Conservation (phyloP, 2,113 vertebrate genomes). For the Lycaon pictus region DNA sequence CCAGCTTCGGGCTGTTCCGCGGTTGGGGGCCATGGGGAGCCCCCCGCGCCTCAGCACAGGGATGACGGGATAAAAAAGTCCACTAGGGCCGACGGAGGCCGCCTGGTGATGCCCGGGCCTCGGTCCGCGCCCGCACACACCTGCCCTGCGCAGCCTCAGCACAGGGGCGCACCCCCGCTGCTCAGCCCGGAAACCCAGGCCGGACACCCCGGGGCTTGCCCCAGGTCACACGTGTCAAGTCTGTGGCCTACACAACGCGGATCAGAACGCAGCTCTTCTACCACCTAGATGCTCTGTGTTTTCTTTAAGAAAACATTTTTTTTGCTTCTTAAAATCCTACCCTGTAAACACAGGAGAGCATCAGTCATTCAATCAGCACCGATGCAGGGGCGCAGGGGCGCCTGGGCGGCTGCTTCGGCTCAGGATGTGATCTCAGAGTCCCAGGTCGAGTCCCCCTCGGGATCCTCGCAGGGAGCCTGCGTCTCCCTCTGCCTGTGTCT, state of each 20-base stretch:
- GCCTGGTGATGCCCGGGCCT: accelerated
- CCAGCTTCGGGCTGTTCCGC: neutral
- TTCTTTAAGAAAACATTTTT: neutral
- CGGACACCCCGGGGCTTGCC: neutral
- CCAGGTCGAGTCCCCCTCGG: no score
- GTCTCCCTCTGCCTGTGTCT: no score
- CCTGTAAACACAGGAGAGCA: neutral
- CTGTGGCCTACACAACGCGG: neutral
- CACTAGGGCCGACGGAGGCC: neutral
- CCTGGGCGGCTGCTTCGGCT: no score
- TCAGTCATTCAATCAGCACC: neutral
- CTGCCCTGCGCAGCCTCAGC: accelerated
- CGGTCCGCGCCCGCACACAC: accelerated
- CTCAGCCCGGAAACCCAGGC: neutral
- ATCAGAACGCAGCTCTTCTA: neutral
- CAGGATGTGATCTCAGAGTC: no score
- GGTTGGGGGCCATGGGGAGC: neutral
- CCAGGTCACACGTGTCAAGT: accelerated
- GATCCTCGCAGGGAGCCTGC: no score
- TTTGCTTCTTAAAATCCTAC: neutral
- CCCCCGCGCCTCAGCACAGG: neutral
- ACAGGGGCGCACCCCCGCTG: neutral
- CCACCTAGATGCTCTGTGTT: neutral
- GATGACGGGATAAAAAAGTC: neutral
- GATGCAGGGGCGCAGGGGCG: neutral